Evolutionary conservation across 2,797 vertebrate species (phyloP).

Genomic region (Pipistrellus kuhlii): DNA sequence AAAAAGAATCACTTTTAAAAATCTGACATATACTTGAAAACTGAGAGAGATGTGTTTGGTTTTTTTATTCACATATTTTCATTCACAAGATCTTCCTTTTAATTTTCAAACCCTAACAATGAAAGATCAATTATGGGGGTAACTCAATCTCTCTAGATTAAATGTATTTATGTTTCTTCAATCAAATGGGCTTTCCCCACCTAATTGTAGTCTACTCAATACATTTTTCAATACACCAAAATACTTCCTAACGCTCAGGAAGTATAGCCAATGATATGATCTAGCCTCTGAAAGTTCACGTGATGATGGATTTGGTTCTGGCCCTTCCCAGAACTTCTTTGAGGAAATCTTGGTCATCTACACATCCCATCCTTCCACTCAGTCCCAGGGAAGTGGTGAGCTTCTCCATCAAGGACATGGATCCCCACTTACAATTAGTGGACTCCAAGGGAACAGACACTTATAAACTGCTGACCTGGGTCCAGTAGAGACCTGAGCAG

Average conservation of each 20-base stretch:
- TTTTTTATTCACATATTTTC: neutral
- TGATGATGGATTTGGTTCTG: neutral
- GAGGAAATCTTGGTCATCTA: neutral
- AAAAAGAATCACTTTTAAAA: neutral
- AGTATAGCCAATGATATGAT: neutral
- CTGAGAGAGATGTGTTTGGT: neutral
- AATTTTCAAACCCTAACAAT: neutral
- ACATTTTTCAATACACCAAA: neutral
- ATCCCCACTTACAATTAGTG: neutral
- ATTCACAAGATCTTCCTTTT: neutral
- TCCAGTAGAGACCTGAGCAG: neutral
- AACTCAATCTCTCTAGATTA: neutral
- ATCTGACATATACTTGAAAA: neutral
- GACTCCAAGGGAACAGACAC: neutral
- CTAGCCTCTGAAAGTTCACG: neutral
- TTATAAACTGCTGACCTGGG: neutral
- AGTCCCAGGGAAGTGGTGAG: neutral
- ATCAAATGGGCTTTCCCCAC: neutral
- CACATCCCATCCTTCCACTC: neutral
- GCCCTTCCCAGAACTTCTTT: neutral
- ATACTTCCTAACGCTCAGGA: neutral
- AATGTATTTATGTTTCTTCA: slow-evolving; percentile 14
- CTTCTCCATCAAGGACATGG: neutral
- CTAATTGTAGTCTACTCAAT: too few relatives aligned
- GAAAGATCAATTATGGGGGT: neutral